Conservation (phyloP, 53 echinoderm and acorn worm genomes). For the Stichopus horrens region DNA sequence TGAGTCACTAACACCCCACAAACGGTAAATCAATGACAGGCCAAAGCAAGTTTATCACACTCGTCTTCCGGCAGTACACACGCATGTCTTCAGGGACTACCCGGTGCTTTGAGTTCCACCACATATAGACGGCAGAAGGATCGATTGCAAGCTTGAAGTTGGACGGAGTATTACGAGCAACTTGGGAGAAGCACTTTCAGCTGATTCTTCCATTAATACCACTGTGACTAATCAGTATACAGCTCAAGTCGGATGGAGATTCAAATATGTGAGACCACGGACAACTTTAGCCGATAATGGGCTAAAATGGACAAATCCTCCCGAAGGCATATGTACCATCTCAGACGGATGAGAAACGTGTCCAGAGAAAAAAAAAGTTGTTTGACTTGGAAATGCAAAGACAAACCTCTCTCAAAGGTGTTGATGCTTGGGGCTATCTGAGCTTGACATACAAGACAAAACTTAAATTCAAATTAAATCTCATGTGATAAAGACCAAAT, state of each 20-base stretch:
- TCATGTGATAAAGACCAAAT: too few relatives aligned
- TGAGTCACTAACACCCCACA: conserved; percentile 22
- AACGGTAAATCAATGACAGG: conserved; percentile 27
- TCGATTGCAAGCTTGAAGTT: conserved; percentile 32
- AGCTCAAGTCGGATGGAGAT: background rate
- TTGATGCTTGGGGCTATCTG: background rate
- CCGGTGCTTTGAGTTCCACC: background rate
- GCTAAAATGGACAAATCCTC: conserved; percentile 29
- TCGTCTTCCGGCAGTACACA: background rate
- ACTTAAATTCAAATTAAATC: too few relatives aligned
- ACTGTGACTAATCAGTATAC: conserved; percentile 21
- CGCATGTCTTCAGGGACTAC: too few relatives aligned
- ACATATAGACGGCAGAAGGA: conserved; percentile 12
- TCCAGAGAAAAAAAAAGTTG: background rate
- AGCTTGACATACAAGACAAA: background rate
- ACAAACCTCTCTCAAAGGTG: background rate
- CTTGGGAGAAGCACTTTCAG: background rate
- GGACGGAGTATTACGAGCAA: background rate
- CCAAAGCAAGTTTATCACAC: background rate
- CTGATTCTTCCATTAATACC: background rate
- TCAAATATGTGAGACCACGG: conserved; percentile 19
- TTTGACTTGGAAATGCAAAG: conserved; percentile 2
- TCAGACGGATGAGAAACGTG: background rate
- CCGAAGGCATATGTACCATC: conserved; percentile 16
- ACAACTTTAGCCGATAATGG: conserved; percentile 20